phyloP scores from a whole-genome alignment of 2,888 invertebrate species.

The Drosophila maculinotata region DNA sequence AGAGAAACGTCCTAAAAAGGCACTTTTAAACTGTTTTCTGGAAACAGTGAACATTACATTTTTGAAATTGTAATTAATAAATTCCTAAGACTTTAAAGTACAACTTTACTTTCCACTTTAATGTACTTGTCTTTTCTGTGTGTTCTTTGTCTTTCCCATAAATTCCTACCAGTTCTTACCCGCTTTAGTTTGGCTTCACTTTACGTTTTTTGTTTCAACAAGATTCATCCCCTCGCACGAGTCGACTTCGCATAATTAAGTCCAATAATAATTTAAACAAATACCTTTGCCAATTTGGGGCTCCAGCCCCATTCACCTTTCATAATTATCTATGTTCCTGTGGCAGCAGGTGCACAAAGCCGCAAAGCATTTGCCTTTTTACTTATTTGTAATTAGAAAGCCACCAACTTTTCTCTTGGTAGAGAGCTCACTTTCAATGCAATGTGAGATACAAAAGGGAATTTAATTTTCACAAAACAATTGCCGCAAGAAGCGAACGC shows the following conservation, averaged over 20 bases:
- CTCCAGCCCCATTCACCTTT: slow-evolving; percentile 47
- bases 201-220: slow-evolving; percentile 48
- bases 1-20: no score
- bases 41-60: neutral
- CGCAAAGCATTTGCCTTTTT: slow-evolving; percentile 71
- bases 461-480: slow-evolving; percentile 78
- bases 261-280: slow-evolving; percentile 79
- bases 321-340: slow-evolving; percentile 65
- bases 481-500: slow-evolving; percentile 57
- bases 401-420: slow-evolving; percentile 23
- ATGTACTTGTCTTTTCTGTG: slow-evolving; percentile 10
- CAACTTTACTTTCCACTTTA: slow-evolving; percentile 23
- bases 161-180: slow-evolving; percentile 7
- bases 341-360: slow-evolving; percentile 74
- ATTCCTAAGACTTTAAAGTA: slow-evolving; percentile 5
- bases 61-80: slow-evolving; percentile 16
- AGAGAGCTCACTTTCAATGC: slow-evolving; percentile 31
- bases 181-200: slow-evolving; percentile 63
- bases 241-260: slow-evolving; percentile 68
- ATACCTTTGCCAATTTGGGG: slow-evolving; percentile 70
- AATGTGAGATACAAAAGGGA: slow-evolving; percentile 64
- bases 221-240: slow-evolving; percentile 23
- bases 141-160: slow-evolving; percentile 16
- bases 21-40: no score
- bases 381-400: slow-evolving; percentile 74